phyloP scores from a whole-genome alignment of 2,888 invertebrate species.

The Brenthis daphne region DNA sequence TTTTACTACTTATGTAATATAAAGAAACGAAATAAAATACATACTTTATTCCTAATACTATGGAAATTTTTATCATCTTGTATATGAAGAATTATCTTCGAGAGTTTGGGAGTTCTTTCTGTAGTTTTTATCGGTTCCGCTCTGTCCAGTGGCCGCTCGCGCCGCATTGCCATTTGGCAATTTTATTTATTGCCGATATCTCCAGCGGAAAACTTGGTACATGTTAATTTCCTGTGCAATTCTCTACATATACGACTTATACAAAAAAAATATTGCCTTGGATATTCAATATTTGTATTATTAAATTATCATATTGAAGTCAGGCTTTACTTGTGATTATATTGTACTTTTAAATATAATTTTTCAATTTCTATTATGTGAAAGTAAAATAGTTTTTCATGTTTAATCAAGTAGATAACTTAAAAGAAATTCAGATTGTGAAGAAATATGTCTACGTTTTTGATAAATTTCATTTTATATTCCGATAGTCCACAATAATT shows the following conservation, averaged over 20 bases:
- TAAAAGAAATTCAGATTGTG: too few species aligned
- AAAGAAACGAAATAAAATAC: too few species aligned
- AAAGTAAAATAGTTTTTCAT: background rate
- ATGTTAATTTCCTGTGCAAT: conserved; percentile 76
- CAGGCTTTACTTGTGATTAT: conserved; percentile 36
- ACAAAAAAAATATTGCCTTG: background rate
- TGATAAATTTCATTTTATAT: too few species aligned
- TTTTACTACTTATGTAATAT: too few species aligned
- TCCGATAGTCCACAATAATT: too few species aligned
- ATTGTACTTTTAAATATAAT: too few species aligned
- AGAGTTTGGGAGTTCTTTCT: conserved; percentile 42
- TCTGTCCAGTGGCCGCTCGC: conserved; percentile 48
- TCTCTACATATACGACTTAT: conserved; percentile 35
- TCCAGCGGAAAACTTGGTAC: conserved; percentile 69
- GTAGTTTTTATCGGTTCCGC: conserved; percentile 67
- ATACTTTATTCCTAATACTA: too few species aligned
- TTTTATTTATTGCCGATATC: conserved; percentile 76
- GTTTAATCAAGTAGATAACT: too few species aligned
- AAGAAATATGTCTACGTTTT: too few species aligned
- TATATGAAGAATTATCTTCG: conserved; percentile 4
- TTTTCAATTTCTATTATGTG: too few species aligned
- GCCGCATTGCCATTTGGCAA: conserved; percentile 67
- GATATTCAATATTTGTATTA: background rate
- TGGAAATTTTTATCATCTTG: too few species aligned
- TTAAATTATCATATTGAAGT: background rate